These are phyloP conservation scores for Holocentrus rufus DNA, from an alignment of 2,797 vertebrate genomes.

Conservation along the genomic window DNA sequence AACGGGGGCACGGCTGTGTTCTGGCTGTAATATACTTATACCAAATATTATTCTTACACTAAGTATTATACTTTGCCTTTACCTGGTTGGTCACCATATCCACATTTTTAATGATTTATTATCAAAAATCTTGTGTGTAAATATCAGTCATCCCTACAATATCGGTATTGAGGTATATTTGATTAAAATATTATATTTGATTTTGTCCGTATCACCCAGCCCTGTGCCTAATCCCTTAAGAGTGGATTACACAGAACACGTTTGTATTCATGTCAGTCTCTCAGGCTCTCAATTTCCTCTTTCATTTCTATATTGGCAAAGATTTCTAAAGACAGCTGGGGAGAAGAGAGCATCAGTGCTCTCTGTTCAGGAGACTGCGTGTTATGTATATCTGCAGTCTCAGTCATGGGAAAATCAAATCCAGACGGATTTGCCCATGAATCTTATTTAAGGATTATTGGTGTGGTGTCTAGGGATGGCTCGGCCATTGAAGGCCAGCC, in stretches of 20 bases:
- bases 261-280: slow-evolving; percentile 15
- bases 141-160: too few species aligned
- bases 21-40: too few species aligned
- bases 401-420: slow-evolving; percentile 74
- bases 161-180: too few species aligned
- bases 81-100: too few species aligned
- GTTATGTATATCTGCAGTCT: slow-evolving; percentile 57
- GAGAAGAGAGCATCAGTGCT: slow-evolving; percentile 23
- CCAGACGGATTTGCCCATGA: slow-evolving; percentile 67
- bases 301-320: slow-evolving; percentile 50
- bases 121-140: too few species aligned
- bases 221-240: slow-evolving; percentile 18
- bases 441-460: slow-evolving; percentile 77
- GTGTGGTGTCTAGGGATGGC: slow-evolving; percentile 59
- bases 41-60: too few species aligned
- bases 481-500: slow-evolving; percentile 59
- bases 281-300: slow-evolving; percentile 29
- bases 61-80: not conserved
- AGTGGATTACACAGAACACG: slow-evolving; percentile 34
- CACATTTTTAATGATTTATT: too few species aligned
- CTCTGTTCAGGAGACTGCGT: slow-evolving; percentile 43
- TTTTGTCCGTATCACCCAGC: too few species aligned
- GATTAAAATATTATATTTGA: too few species aligned
- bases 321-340: slow-evolving; percentile 45
- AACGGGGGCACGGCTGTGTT: too few species aligned